Base-by-base conservation (phyloP, 2,113 vertebrate genomes). In the Nibea coibor region DNA sequence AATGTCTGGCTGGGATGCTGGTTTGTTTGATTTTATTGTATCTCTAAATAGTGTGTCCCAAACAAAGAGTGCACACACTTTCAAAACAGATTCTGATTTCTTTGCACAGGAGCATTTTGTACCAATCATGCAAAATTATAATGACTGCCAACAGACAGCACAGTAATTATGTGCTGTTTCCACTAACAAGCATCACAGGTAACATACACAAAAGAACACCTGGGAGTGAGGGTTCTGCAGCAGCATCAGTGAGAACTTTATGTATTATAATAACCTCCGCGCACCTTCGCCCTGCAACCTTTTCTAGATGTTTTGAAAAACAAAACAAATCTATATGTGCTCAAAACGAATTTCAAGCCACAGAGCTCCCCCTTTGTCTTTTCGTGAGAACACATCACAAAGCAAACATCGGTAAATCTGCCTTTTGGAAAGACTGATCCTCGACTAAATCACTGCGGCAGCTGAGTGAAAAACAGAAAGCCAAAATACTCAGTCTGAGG, bases 141-240 rank as follows among this genome's bases (percentile, higher is more conserved):
- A 70, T 24, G 66, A 69, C 53, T 87, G 17, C 67, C 15, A 22
- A 59, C 56, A 71, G 54, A 10, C n/a, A 62, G 64, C 9, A 31
- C 42, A 4, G 56, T 35, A 83, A 80, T 87, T 75, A 89, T 74
- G 19, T 62, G 63, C 53, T 66, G 51, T 78, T 76, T 53, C 48
- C 28, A 48, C 0, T 1, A 68, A 57, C 24, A 57, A 35, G 59
- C 70, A 53, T n/a, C 19, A 7, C 39, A 80, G 57, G 61, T 81
- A 54, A 54, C 42, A 19, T 48, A 31, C 45, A 72, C 24, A 45
- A 65, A 77, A 65, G 66, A 75, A 43, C 58, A 81, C 47, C 56
- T 64, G 42, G 24, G 35, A 64, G 24, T 1, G 19, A 69, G 12
- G 19, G 35, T 68, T 39, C 47, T 68, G 61, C 24, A 31, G 65